Base-by-base conservation (phyloP, 2,113 vertebrate genomes). In the Acrocephalus arundinaceus region DNA sequence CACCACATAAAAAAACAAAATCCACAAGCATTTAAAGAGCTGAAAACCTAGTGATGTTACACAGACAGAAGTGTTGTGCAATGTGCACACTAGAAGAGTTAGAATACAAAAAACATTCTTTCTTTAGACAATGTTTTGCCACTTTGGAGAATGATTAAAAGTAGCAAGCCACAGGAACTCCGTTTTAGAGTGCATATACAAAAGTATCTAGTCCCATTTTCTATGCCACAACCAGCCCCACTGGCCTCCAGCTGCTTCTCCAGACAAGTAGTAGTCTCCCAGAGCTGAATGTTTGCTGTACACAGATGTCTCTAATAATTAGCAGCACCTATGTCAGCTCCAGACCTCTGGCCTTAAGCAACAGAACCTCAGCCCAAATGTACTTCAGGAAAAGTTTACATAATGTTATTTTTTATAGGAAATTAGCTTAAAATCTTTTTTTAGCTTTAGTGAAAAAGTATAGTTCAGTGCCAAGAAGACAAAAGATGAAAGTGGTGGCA, bases 131-230 rank as follows among this genome's bases (percentile, higher is more conserved):
- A 59, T 76, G 57, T 88, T 96, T 91, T 92, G 66, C 70, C 51
- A 65, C 72, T 68, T 35, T 30, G 25, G 76, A 86, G 45, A 95
- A 96, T 80, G 15, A 88, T 94, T 90, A 93, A 74, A 82, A 63
- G 63, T 2, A 92, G 76, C 51, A 78, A 15, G 14, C 39, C 4
- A 1, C 31, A 67, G 84, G 62, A 58, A 82, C 49, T 27, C 27
- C 59, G 41, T 49, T 62, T 54, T 72, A 41, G 67, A 39, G 37
- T 51, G 41, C 21, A 52, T 13, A 30, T 1, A 58, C 17, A 37
- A 52, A 58, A 19, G 11, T 30, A 33, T 33, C 58, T 48, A 71
- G 61, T 82, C 23, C 39, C 16, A 63, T 59, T 71, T 66, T 55
- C 77, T 39, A 25, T 20, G 63, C 6, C 39, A 30, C 10, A 51